These are phyloP conservation scores for Nannoperca obscura DNA, from an alignment of 2,797 vertebrate genomes.

Conservation along the genomic window DNA sequence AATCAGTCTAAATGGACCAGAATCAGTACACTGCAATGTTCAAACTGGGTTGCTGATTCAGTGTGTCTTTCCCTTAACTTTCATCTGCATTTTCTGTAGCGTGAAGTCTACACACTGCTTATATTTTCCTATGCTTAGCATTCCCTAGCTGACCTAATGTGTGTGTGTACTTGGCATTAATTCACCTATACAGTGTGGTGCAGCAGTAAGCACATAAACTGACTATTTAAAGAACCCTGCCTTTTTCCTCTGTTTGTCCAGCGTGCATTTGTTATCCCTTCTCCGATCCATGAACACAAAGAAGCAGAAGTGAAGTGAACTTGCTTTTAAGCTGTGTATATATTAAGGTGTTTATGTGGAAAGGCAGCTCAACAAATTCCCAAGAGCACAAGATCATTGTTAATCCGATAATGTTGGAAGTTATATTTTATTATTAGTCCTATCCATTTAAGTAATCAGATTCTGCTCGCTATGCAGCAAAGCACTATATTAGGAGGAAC, in stretches of 20 bases:
- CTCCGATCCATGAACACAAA: conserved; percentile 56
- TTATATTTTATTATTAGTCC: conserved; percentile 84
- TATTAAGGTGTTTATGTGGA: conserved; percentile 66
- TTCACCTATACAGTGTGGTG: conserved; percentile 62
- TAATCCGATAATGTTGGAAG: conserved; percentile 81
- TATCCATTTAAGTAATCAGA: conserved; percentile 83
- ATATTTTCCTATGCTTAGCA: conserved; percentile 47
- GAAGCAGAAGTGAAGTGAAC: conserved; percentile 59
- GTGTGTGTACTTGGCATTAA: conserved; percentile 50
- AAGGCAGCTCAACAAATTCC: conserved; percentile 74
- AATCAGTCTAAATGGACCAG: conserved; percentile 26
- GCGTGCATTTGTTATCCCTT: conserved; percentile 53
- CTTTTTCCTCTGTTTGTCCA: conserved; percentile 52
- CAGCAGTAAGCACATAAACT: conserved; percentile 65
- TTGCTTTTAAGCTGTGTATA: conserved; percentile 69
- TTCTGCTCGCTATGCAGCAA: conserved; percentile 73
- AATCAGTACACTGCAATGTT: conserved; percentile 13
- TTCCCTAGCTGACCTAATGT: conserved; percentile 45
- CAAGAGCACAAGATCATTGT: conserved; percentile 77
- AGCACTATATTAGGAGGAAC: conserved; percentile 65
- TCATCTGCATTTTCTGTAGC: conserved; percentile 54
- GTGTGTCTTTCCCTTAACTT: conserved; percentile 32
- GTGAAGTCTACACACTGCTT: conserved; percentile 39
- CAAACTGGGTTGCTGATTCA: conserved; percentile 42
- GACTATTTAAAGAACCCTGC: conserved; percentile 56